Percentiles rank a stretch among this genome's conserved stretches.
Conservation (phyloP, 2,888 invertebrate genomes). For the Gymnocheta viridis region DNA sequence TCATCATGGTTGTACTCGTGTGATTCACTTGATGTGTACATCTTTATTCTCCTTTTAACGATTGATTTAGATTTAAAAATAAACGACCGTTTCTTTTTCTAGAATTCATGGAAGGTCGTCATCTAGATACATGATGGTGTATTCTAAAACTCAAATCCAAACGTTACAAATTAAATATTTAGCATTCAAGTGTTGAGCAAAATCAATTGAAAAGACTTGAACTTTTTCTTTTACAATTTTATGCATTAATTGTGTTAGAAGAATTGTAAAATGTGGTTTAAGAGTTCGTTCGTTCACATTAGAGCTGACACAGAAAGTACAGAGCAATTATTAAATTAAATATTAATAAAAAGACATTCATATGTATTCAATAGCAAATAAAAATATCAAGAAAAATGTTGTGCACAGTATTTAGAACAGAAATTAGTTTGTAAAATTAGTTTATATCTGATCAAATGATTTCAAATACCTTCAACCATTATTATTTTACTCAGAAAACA, state of each 20-base stretch:
- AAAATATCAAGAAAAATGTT: too few relatives aligned
- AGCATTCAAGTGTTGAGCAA: neutral
- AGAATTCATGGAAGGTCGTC: constrained; percentile 42
- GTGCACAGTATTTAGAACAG: neutral
- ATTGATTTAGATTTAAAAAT: constrained; percentile 1
- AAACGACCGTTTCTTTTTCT: constrained; percentile 31
- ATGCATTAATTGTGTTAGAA: neutral
- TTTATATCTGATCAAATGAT: too few relatives aligned
- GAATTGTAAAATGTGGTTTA: neutral
- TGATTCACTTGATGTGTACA: neutral
- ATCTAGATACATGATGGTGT: too few relatives aligned
- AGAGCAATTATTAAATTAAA: neutral
- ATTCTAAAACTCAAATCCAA: neutral
- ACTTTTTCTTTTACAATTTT: neutral
- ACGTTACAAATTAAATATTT: constrained; percentile 30
- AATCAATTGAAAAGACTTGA: neutral
- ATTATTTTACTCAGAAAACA: too few relatives aligned
- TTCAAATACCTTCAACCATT: too few relatives aligned
- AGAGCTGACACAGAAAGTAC: neutral
- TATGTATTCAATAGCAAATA: too few relatives aligned
- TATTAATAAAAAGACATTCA: neutral
- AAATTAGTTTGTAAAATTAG: neutral
- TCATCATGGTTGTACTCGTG: neutral
- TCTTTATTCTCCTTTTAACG: neutral
- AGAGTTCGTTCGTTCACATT: neutral